A percentile compares a stretch with the other conserved stretches of the same genome.
Evolutionary conservation across 2,113 vertebrate species (phyloP).

Genomic region (Bothrops jararaca): DNA sequence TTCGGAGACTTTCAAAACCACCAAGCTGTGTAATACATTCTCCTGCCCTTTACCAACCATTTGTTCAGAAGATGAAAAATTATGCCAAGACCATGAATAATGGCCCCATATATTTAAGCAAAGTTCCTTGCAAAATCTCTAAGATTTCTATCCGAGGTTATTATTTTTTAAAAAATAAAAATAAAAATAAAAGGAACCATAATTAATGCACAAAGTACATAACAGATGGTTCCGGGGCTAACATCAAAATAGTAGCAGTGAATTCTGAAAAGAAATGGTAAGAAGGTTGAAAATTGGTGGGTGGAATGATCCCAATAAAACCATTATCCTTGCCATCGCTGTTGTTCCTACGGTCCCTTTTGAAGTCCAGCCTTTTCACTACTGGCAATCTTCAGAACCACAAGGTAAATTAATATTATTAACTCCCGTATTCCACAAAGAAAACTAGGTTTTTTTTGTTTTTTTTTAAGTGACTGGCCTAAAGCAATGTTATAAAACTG

Average conservation of each 20-base stretch:
- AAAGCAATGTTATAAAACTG: background rate
- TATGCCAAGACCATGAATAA: conserved; percentile 44
- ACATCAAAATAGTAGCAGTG: background rate
- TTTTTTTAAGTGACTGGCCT: background rate
- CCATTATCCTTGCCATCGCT: background rate
- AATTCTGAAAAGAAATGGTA: background rate
- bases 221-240: conserved; percentile 17
- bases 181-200: conserved; percentile 34
- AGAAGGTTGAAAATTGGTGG: background rate
- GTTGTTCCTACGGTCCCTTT: background rate
- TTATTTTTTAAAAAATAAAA: background rate
- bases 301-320: background rate
- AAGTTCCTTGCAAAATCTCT: conserved; percentile 40
- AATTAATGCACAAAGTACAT: conserved; percentile 22
- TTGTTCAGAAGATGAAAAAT: conserved; percentile 49
- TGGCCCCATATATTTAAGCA: conserved; percentile 44
- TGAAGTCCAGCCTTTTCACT: background rate
- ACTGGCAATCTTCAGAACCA: background rate
- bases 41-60: conserved; percentile 40
- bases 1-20: background rate
- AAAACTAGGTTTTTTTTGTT: background rate
- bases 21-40: background rate
- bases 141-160: conserved; percentile 34
- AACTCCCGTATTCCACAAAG: background rate
- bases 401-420: background rate